These are phyloP conservation scores for Anser cygnoides DNA, from an alignment of 2,113 vertebrate genomes.

Conservation along the genomic window DNA sequence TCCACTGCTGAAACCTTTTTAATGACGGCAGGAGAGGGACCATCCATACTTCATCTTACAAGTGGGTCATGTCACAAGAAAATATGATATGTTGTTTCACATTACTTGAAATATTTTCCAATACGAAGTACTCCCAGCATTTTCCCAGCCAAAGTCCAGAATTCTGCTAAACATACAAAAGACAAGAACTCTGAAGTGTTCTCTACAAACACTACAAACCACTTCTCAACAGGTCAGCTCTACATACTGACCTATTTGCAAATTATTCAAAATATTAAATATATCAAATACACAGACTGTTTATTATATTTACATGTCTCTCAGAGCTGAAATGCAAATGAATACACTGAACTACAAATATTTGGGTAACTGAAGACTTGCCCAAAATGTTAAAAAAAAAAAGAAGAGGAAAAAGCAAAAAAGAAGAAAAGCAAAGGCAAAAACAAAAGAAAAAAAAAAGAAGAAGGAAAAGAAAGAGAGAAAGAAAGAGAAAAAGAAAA, in stretches of 20 bases:
- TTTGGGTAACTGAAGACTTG: conserved; percentile 43
- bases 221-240: conserved; percentile 32
- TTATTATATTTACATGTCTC: conserved; percentile 62
- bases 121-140: background rate
- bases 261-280: conserved; percentile 65
- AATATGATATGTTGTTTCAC: conserved; percentile 30
- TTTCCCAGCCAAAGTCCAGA: conserved; percentile 20
- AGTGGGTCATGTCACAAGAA: background rate
- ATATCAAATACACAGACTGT: conserved; percentile 51
- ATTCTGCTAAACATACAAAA: conserved; percentile 38
- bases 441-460: too few species aligned
- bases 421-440: background rate
- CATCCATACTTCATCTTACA: conserved; percentile 31
- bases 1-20: background rate
- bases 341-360: conserved; percentile 50
- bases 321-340: conserved; percentile 59
- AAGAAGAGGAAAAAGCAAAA: background rate
- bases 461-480: background rate
- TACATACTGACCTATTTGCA: conserved; percentile 29
- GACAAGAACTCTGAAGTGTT: background rate
- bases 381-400: background rate
- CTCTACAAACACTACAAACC: conserved; percentile 24
- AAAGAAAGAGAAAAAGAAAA: background rate
- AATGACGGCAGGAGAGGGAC: background rate
- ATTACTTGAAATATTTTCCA: conserved; percentile 47